A percentile compares a stretch with the other conserved stretches of the same genome.
phyloP scores from a whole-genome alignment of 2,113 vertebrate species.

The Zeus faber region DNA sequence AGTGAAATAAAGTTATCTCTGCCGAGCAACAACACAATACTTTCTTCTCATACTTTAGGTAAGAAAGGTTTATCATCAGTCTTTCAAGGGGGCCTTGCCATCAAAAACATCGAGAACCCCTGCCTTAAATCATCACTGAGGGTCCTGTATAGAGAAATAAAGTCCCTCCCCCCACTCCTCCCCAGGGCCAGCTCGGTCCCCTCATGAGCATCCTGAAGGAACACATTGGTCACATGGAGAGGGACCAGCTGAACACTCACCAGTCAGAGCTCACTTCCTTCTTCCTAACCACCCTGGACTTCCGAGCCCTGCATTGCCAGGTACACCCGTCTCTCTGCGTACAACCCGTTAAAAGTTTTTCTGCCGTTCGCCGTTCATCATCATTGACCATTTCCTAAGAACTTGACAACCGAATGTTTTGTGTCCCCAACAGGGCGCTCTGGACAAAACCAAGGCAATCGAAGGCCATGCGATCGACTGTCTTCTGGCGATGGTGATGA shows the following conservation, averaged over 20 bases:
- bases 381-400: neutral
- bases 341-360: neutral
- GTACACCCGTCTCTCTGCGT: constrained; percentile 52
- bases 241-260: constrained; percentile 81
- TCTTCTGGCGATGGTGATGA: constrained; percentile 90
- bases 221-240: constrained; percentile 85
- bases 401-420: neutral
- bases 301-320: constrained; percentile 80
- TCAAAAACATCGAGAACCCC: too few species aligned
- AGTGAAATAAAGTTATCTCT: too few species aligned
- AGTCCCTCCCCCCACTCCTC: too few species aligned
- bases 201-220: constrained; percentile 88
- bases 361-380: neutral
- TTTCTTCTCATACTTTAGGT: too few species aligned
- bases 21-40: too few species aligned
- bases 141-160: too few species aligned
- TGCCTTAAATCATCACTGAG: too few species aligned
- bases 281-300: constrained; percentile 88
- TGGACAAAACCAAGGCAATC: constrained; percentile 77
- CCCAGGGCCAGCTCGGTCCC: constrained; percentile 77
- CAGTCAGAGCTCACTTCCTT: constrained; percentile 88
- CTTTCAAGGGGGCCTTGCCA: too few species aligned
- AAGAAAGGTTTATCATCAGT: too few species aligned
- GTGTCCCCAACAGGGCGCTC: constrained; percentile 74
- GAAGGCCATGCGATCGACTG: constrained; percentile 84